Evolutionary conservation across 2,888 invertebrate species (phyloP).

Genomic region (Arctia plantaginis): DNA sequence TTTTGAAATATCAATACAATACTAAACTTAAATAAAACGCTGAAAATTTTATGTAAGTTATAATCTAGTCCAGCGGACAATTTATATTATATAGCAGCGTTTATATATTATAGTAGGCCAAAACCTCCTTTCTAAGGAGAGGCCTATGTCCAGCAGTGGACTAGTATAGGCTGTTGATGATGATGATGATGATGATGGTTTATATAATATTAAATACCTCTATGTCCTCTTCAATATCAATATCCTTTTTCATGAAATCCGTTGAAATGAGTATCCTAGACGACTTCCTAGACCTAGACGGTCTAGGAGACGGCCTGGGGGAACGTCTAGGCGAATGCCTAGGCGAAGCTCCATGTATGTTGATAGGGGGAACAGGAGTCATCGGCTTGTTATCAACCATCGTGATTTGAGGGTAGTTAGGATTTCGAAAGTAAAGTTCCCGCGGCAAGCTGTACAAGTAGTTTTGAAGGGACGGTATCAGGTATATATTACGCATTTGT

Average conservation of each 20-base stretch:
- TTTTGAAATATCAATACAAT: no score
- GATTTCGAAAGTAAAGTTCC: slow-evolving; percentile 37
- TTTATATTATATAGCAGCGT: no score
- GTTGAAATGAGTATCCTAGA: slow-evolving; percentile 59
- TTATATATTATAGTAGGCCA: no score
- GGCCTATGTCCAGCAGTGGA: no score
- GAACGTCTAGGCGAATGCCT: slow-evolving; percentile 43
- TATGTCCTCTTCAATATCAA: slow-evolving; percentile 62
- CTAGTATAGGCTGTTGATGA: no score
- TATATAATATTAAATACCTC: slow-evolving; percentile 55
- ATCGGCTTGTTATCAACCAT: slow-evolving; percentile 41
- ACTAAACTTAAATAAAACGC: no score
- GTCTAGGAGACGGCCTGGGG: slow-evolving; percentile 35
- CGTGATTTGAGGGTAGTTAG: slow-evolving; percentile 42
- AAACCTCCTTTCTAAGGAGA: no score
- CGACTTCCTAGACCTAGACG: slow-evolving; percentile 40
- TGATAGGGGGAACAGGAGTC: slow-evolving; percentile 29
- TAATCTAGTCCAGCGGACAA: no score
- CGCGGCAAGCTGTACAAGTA: slow-evolving; percentile 45
- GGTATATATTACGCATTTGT: slow-evolving; percentile 45
- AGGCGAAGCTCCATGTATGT: slow-evolving; percentile 24
- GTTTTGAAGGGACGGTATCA: slow-evolving; percentile 44
- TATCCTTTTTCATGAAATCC: slow-evolving; percentile 71
- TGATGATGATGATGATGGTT: no score
- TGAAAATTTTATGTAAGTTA: no score